phyloP scores from a whole-genome alignment of 2,888 invertebrate species.

The Leptinotarsa rubiginosa region DNA sequence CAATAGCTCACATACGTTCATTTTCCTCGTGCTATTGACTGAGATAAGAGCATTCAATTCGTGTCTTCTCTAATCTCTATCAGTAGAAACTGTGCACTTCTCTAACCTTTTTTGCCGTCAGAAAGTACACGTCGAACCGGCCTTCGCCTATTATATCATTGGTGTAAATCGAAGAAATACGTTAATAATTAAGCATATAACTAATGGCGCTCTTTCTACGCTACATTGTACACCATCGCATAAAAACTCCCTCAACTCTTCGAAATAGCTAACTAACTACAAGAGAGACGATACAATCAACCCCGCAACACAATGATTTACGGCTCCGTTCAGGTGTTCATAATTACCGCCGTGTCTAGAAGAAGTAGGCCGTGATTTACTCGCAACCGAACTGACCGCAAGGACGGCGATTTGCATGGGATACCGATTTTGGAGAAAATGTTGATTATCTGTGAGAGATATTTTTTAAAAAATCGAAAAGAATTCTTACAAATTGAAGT shows the following conservation, averaged over 20 bases:
- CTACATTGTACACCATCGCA: conserved; percentile 31
- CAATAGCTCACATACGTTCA: background rate
- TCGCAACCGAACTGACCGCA: conserved; percentile 25
- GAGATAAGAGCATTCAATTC: conserved; percentile 13
- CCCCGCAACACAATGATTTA: conserved; percentile 50
- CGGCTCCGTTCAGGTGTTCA: conserved; percentile 48
- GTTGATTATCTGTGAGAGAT: too few species aligned
- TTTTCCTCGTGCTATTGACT: conserved; percentile 2
- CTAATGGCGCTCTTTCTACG: conserved; percentile 34
- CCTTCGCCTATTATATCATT: conserved; percentile 27
- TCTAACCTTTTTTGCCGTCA: conserved; percentile 14
- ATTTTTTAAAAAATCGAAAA: too few species aligned
- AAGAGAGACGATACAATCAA: conserved; percentile 50
- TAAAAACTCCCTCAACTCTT: conserved; percentile 42
- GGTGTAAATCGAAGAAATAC: conserved; percentile 25
- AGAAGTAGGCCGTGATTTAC: conserved; percentile 54
- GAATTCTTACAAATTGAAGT: too few species aligned
- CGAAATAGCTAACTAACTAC: conserved; percentile 32
- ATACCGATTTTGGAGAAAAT: too few species aligned
- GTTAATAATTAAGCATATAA: conserved; percentile 28
- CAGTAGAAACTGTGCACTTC: conserved; percentile 5
- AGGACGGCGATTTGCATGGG: background rate
- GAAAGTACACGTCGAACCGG: background rate
- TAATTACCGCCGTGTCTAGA: conserved; percentile 51
- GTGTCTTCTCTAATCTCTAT: background rate